Base-by-base conservation (phyloP, 2,797 vertebrate species). In the Sus cebifrons region DNA sequence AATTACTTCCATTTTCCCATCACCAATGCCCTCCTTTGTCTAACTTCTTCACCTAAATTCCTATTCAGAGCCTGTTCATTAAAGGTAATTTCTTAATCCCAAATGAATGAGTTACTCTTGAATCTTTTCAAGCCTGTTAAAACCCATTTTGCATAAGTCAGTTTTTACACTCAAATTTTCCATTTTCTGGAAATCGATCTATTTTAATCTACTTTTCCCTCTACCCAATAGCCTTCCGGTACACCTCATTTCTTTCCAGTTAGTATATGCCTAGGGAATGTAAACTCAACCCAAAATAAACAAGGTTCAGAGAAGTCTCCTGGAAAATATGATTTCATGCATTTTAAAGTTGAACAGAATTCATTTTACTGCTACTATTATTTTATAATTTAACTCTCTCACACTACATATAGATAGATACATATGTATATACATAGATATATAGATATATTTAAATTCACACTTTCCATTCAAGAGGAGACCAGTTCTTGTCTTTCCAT, bases 131-230 rank as follows among this genome's bases (percentile, higher is more conserved):
- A 36, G 44, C 32, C 18, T 27, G 44, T 94, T 75, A 25, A 49
- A 94, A 95, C 73, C 68, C 18, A 85, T 81, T 79, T 85, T 71
- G 56, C 54, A 21, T 86, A 89, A 79, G 56, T 27, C 40, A n/a
- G 9, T 60, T 49, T 40, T 70, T 52, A 81, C 4, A 20, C 16
- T 49, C 25, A 75, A 62, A 79, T 85, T 84, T 96, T 81, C 65
- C 68, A 17, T 78, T 91, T 94, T 95, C 52, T 84, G 74, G 32
- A 82, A 95, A 93, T 82, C 60, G 60, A 21, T 74, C 58, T 86
- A 74, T 68, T 86, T 92, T 84, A 75, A 83, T 89, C 44, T 56
- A n/a, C 44, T 44, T 70, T 64, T 52, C 49, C 54, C 54, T 1
- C 36, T 60, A 74, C 67, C 15, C 44, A 84, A 13, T 2, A 86